A percentile compares a stretch with the other conserved stretches of the same genome.
Evolutionary conservation across 1,140 invertebrate species (phyloP).

Genomic region (Pseudomyrmex gracilis): DNA sequence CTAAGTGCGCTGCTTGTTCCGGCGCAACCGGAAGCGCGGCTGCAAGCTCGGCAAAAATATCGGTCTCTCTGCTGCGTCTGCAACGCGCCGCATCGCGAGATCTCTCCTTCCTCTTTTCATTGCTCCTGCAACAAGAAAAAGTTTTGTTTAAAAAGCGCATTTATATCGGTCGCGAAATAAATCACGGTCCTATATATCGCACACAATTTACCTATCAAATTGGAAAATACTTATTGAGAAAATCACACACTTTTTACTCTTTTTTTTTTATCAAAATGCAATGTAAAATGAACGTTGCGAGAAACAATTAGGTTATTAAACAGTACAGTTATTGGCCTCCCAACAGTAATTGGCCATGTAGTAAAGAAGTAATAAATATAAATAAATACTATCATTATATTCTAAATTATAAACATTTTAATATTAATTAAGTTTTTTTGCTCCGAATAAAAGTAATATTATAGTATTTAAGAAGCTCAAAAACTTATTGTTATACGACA

Average conservation of each 20-base stretch:
- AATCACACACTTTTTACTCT: too few relatives aligned
- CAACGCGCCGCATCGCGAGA: slow-evolving; percentile 97
- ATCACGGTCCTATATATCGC: neutral
- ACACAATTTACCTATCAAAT: neutral
- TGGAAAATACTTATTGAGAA: neutral
- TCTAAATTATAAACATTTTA: too few relatives aligned
- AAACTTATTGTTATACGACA: too few relatives aligned
- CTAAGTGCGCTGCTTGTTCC: slow-evolving; percentile 93
- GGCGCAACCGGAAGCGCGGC: slow-evolving; percentile 92
- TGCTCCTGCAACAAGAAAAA: slow-evolving; percentile 89
- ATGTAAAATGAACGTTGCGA: too few relatives aligned
- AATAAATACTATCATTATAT: too few relatives aligned
- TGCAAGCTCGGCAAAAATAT: slow-evolving; percentile 96
- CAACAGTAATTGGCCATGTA: too few relatives aligned
- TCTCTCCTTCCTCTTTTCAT: slow-evolving; percentile 98
- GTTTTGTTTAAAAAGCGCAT: neutral
- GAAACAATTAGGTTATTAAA: too few relatives aligned
- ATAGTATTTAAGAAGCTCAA: too few relatives aligned
- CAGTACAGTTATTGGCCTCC: too few relatives aligned
- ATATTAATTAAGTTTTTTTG: too few relatives aligned
- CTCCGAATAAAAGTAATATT: too few relatives aligned
- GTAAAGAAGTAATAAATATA: too few relatives aligned
- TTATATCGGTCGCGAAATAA: neutral
- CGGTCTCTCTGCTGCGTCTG: slow-evolving; percentile 96
- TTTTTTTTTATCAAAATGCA: neutral